phyloP scores from a whole-genome alignment of 2,797 vertebrate species.

The Rhabdophis nuchalis region DNA sequence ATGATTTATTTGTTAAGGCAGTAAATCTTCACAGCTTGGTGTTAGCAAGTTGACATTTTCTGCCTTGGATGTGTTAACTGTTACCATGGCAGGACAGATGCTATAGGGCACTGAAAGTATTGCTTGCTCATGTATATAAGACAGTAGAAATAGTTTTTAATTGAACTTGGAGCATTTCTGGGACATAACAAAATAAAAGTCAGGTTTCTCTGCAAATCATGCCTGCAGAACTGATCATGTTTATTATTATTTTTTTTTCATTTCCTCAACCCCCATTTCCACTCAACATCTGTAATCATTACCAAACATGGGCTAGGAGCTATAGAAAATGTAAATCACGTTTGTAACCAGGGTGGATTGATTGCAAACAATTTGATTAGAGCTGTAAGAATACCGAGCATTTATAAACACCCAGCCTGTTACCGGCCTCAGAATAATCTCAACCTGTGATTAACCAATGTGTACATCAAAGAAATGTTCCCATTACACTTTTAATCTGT shows the following conservation, averaged over 20 bases:
- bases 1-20: background rate
- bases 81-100: slow-evolving; percentile 24
- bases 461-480: background rate
- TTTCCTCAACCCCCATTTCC: background rate
- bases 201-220: background rate
- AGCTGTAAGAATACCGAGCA: background rate
- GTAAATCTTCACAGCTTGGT: slow-evolving; percentile 34
- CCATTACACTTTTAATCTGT: background rate
- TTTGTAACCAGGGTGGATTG: background rate
- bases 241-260: background rate
- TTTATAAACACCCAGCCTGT: background rate
- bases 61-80: slow-evolving; percentile 27
- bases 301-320: background rate
- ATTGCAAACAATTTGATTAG: background rate
- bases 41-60: slow-evolving; percentile 42
- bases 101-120: background rate
- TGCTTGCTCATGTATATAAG: background rate
- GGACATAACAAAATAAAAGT: slow-evolving; percentile 13
- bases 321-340: background rate
- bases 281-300: background rate
- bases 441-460: background rate
- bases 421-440: background rate
- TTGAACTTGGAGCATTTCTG: background rate
- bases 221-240: background rate
- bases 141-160: slow-evolving; percentile 25